A percentile compares a stretch with the other conserved stretches of the same genome.
Conservation (phyloP, 1,140 invertebrate species). For the Sinonovacula constricta region DNA sequence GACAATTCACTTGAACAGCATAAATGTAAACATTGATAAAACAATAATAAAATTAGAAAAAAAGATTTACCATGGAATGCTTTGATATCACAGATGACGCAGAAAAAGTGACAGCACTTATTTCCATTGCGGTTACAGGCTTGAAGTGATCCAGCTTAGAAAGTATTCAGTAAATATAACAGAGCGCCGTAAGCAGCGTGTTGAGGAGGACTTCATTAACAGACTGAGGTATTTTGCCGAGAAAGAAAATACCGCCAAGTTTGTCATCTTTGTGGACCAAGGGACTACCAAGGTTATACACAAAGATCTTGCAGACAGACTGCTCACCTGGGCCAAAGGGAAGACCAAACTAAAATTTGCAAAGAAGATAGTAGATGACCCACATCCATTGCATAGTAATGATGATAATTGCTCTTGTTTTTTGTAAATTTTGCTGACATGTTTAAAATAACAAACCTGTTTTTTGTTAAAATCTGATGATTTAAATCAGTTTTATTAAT, state of each 20-base stretch:
- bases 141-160: conserved; percentile 16
- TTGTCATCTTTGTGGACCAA: conserved; percentile 31
- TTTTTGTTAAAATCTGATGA: too few species aligned
- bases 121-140: conserved; percentile 9
- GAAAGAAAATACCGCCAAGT: conserved; percentile 1
- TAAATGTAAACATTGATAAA: too few species aligned
- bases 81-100: too few species aligned
- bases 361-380: neutral
- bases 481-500: too few species aligned
- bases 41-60: too few species aligned
- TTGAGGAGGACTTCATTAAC: conserved; percentile 23
- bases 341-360: conserved; percentile 12
- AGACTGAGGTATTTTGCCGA: conserved; percentile 5
- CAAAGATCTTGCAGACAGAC: conserved; percentile 35
- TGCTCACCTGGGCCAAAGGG: conserved; percentile 20
- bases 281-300: conserved; percentile 11
- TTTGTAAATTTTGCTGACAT: too few species aligned
- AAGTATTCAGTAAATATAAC: conserved; percentile 13
- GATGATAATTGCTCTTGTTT: too few species aligned
- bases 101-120: neutral
- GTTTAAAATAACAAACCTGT: too few species aligned
- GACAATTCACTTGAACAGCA: too few species aligned
- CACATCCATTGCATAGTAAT: neutral
- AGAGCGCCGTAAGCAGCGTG: conserved; percentile 2
- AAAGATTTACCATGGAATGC: too few species aligned